phyloP scores from a whole-genome alignment of 2,113 vertebrate species.

The Campylorhamphus procurvoides region DNA sequence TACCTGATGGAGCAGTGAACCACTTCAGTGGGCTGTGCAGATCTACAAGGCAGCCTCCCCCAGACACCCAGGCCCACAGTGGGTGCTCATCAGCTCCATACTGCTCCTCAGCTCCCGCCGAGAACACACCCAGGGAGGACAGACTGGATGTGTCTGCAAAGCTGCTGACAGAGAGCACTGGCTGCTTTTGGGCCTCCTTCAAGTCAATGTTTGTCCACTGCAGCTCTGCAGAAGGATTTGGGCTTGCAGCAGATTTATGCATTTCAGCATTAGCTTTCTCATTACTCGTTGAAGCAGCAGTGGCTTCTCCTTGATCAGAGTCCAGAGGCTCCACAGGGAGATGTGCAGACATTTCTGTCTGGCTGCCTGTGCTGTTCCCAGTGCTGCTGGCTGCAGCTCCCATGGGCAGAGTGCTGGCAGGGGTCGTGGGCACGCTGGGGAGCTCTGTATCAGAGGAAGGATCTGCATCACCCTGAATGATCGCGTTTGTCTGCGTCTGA shows the following conservation, averaged over 20 bases:
- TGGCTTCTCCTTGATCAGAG: slow-evolving; percentile 1
- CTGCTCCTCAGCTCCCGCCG: slow-evolving; percentile 81
- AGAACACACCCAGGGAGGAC: slow-evolving; percentile 82
- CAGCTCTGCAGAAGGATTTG: slow-evolving; percentile 67
- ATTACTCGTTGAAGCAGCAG: neutral
- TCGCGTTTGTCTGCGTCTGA: slow-evolving; percentile 76
- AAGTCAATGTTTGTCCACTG: slow-evolving; percentile 94
- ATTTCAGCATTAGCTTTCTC: neutral
- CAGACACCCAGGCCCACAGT: slow-evolving; percentile 93
- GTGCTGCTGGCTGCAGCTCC: neutral
- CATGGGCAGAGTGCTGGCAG: neutral
- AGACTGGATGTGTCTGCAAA: slow-evolving; percentile 79
- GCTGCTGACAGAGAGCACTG: slow-evolving; percentile 40
- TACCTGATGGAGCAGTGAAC: slow-evolving; percentile 85
- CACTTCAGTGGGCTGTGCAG: slow-evolving; percentile 82
- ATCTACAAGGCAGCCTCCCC: slow-evolving; percentile 88
- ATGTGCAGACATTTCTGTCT: neutral
- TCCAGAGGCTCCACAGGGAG: neutral
- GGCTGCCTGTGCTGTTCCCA: neutral
- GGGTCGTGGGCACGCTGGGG: neutral
- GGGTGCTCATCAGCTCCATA: slow-evolving; percentile 81
- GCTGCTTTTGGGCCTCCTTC: slow-evolving; percentile 81
- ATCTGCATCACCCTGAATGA: slow-evolving; percentile 78
- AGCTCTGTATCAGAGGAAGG: slow-evolving; percentile 75
- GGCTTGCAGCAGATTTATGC: neutral